Base-by-base conservation (phyloP, 2,797 vertebrate species). In the Lepus oiostolus region DNA sequence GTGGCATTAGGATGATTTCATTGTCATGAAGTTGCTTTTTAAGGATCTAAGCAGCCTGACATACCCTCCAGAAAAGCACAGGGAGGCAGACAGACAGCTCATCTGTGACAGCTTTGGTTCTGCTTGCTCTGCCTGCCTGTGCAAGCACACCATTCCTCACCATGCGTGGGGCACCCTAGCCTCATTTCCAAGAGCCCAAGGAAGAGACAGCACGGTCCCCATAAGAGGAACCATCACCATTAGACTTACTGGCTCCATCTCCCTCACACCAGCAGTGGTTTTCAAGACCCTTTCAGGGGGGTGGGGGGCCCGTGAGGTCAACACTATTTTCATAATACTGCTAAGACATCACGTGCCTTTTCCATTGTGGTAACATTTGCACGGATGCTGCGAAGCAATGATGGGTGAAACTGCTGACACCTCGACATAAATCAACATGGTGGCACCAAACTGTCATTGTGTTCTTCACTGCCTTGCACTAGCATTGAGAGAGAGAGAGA, bases 301-400 rank as follows among this genome's bases (percentile, higher is more conserved):
- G 26, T 11, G 9, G 28, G 89, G 17, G 54, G 22, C 67, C 67
- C 80, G 35, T 75, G 84, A 76, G 50, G 52, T 80, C 89, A 85
- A 90, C 83, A 79, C 54, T 58, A 72, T 94, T 91, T 96, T 95
- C 89, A 80, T 80, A 95, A 77, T 63, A 89, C 81, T 90, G 92
- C 71, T 24, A 83, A 86, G 83, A 63, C n/a, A 71, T 83, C 47
- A 88, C 80, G 60, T 91, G 75, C 83, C 60, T 93, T 93, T 88
- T 88, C 67, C 88, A 71, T 12, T 67, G 14, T 88, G 52, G 38
- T 93, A 95, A 95, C 84, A 82, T 83, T 83, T 60, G 93, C 89
- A 86, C 79, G 42, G 80, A 72, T 28, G 30, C 42, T 88, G n/a
- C 26, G 35, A 74, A 72, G 91, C 65, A 62, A 24, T 67, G 86